Percentiles rank a stretch among this genome's conserved stretches.
These are phyloP conservation scores for Zoanthus solanderi DNA, from an alignment of 92 coral and sea anemone species.

Conservation along the genomic window DNA sequence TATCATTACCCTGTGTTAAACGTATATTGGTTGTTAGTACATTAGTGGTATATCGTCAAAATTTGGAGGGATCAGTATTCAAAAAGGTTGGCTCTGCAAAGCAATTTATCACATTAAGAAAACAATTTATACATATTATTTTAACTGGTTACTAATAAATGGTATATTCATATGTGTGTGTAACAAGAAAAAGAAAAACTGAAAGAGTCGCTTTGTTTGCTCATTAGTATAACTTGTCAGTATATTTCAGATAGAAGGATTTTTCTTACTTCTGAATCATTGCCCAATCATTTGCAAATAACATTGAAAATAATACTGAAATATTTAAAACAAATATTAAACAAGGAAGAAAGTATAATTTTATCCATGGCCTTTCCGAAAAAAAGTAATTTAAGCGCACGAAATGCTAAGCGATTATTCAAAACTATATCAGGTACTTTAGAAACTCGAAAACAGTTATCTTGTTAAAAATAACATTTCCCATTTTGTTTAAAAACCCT, in stretches of 20 bases:
- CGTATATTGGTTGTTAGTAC: too few relatives aligned
- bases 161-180: too few relatives aligned
- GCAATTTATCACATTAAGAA: too few relatives aligned
- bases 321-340: background rate
- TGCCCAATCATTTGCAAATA: background rate
- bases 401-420: slow-evolving; percentile 8
- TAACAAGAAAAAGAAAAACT: too few relatives aligned
- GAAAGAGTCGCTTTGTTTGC: background rate
- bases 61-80: too few relatives aligned
- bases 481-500: slow-evolving; percentile 4
- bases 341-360: background rate
- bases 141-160: too few relatives aligned
- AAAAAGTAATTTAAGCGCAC: background rate
- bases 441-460: background rate
- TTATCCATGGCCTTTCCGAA: background rate
- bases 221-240: background rate
- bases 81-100: too few relatives aligned
- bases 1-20: too few relatives aligned
- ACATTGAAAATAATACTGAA: background rate
- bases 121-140: too few relatives aligned
- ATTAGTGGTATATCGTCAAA: too few relatives aligned
- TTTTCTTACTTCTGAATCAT: background rate
- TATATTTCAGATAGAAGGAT: background rate
- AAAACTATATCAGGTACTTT: background rate
- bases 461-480: background rate